These are phyloP conservation scores for Himalopsyche phryganea DNA, from an alignment of 1,140 invertebrate genomes.

Conservation along the genomic window DNA sequence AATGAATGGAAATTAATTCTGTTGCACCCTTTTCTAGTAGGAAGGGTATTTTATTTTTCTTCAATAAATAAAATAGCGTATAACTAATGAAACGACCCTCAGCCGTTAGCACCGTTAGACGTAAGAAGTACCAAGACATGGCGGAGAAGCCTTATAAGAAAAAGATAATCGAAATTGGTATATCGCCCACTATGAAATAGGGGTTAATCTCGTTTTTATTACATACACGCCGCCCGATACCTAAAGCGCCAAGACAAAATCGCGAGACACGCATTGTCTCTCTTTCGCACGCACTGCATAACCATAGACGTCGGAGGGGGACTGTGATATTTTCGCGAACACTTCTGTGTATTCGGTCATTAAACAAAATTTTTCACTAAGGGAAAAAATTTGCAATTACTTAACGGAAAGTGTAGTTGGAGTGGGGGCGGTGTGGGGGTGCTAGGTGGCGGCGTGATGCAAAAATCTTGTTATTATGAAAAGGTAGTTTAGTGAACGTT, in stretches of 20 bases:
- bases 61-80: no score
- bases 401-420: conserved; percentile 9
- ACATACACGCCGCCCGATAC: conserved; percentile 27
- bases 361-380: conserved; percentile 29
- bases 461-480: no score
- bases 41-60: no score
- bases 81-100: conserved; percentile 6
- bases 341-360: conserved; percentile 20
- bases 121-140: neutral
- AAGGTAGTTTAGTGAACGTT: no score
- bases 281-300: neutral
- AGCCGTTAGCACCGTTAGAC: neutral
- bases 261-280: neutral
- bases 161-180: conserved; percentile 34
- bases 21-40: no score
- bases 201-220: conserved; percentile 35
- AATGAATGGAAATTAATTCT: no score
- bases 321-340: neutral
- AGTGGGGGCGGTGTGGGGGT: no score
- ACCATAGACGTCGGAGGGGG: neutral
- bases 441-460: no score
- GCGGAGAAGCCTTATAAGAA: conserved; percentile 21
- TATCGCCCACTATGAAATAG: conserved; percentile 34
- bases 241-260: conserved; percentile 8
- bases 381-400: conserved; percentile 30